These are phyloP conservation scores for Caenorhabditis inopinata DNA, from an alignment of 1,140 invertebrate genomes.

Conservation along the genomic window DNA sequence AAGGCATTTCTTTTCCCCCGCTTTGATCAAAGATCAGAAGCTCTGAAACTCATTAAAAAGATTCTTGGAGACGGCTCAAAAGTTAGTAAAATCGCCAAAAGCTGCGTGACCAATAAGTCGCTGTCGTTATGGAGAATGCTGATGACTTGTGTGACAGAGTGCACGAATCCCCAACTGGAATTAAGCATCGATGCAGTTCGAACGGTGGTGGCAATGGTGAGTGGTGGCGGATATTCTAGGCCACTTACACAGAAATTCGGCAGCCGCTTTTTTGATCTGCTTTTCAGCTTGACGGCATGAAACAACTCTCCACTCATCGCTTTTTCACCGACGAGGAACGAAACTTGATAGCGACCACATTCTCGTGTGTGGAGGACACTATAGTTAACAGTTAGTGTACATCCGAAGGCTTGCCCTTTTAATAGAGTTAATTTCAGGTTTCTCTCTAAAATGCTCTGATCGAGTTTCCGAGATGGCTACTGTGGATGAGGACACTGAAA, in stretches of 20 bases:
- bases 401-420: too few species aligned
- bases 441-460: conserved; percentile 6
- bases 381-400: not conserved
- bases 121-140: conserved; percentile 45
- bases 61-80: conserved; percentile 11
- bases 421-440: too few species aligned
- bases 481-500: not conserved
- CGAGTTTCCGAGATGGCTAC: not conserved
- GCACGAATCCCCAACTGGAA: conserved; percentile 38
- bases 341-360: not conserved
- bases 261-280: too few species aligned
- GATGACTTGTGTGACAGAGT: conserved; percentile 40
- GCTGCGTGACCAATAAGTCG: not conserved
- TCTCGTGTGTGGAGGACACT: not conserved
- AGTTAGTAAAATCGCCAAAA: not conserved
- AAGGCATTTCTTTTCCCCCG: conserved; percentile 46
- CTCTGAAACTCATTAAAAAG: conserved; percentile 40
- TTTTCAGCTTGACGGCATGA: not conserved
- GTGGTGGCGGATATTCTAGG: too few species aligned
- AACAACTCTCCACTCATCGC: not conserved
- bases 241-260: too few species aligned
- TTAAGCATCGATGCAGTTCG: conserved; percentile 35
- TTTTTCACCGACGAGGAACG: not conserved
- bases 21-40: conserved; percentile 44
- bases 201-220: conserved; percentile 26